Evolutionary conservation across 2,888 invertebrate species (phyloP).

Genomic region (Podotricha telesiphe): DNA sequence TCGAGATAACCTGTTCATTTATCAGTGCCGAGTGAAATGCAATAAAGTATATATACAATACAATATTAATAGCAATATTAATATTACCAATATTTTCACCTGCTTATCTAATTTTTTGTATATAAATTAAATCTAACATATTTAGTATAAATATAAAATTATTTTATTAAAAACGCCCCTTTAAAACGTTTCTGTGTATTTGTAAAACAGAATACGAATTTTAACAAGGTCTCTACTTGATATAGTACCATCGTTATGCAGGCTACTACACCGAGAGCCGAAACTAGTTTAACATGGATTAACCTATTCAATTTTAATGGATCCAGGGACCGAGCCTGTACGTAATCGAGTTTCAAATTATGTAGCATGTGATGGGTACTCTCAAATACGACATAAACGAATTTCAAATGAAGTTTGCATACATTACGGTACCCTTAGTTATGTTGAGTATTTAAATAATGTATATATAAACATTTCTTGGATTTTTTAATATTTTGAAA

Average conservation of each 20-base stretch:
- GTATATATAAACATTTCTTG: background rate
- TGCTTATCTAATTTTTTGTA: too few species aligned
- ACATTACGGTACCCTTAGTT: background rate
- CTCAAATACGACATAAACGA: constrained; percentile 10
- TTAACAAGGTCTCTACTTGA: constrained; percentile 17
- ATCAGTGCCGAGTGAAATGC: background rate
- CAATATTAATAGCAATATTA: too few species aligned
- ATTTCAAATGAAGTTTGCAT: background rate
- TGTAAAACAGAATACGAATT: background rate
- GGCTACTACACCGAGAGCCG: constrained; percentile 13
- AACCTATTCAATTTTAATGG: constrained; percentile 39
- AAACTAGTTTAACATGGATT: constrained; percentile 25
- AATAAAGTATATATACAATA: too few species aligned
- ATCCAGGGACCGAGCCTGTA: constrained; percentile 33
- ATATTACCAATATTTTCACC: too few species aligned
- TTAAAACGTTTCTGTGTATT: background rate
- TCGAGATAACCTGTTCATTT: background rate
- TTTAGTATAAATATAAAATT: too few species aligned
- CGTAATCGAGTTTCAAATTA: constrained; percentile 44
- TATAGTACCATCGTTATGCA: constrained; percentile 11
- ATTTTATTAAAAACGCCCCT: background rate
- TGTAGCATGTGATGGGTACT: constrained; percentile 1
- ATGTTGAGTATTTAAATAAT: background rate
- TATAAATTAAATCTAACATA: too few species aligned
- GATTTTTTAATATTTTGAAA: too few species aligned